phyloP scores from a whole-genome alignment of 2,888 invertebrate genomes.

The Scaptomyza polygonia region DNA sequence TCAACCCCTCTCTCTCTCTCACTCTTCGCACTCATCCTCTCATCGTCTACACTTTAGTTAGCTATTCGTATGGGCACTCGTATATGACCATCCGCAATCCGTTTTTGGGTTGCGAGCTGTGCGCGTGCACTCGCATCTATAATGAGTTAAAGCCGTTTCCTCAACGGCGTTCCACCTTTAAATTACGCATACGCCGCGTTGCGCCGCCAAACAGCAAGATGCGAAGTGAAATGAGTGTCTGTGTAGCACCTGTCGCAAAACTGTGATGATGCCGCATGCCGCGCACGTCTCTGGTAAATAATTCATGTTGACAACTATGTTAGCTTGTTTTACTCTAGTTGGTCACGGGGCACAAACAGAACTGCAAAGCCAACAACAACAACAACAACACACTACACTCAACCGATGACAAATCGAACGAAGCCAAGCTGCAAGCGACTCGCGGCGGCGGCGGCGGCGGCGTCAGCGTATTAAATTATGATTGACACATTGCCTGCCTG shows the following conservation, averaged over 20 bases:
- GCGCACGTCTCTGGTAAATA: slow-evolving; percentile 77
- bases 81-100: slow-evolving; percentile 46
- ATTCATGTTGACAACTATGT: slow-evolving; percentile 80
- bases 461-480: slow-evolving; percentile 72
- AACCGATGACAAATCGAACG: slow-evolving; percentile 52
- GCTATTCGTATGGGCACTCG: neutral
- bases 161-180: slow-evolving; percentile 20
- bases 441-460: no score
- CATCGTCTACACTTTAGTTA: neutral
- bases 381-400: no score
- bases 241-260: slow-evolving; percentile 57
- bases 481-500: slow-evolving; percentile 76
- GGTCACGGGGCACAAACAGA: slow-evolving; percentile 49
- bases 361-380: neutral
- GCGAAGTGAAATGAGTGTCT: slow-evolving; percentile 3
- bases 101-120: slow-evolving; percentile 70
- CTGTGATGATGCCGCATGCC: slow-evolving; percentile 52
- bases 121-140: slow-evolving; percentile 75
- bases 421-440: slow-evolving; percentile 44
- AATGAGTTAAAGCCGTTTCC: slow-evolving; percentile 51
- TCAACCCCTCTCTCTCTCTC: neutral
- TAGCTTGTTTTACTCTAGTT: slow-evolving; percentile 72
- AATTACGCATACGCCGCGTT: slow-evolving; percentile 57
- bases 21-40: neutral
- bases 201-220: slow-evolving; percentile 2